Evolutionary conservation across 2,797 vertebrate genomes (phyloP).

Genomic region (Chrysocyon brachyurus): DNA sequence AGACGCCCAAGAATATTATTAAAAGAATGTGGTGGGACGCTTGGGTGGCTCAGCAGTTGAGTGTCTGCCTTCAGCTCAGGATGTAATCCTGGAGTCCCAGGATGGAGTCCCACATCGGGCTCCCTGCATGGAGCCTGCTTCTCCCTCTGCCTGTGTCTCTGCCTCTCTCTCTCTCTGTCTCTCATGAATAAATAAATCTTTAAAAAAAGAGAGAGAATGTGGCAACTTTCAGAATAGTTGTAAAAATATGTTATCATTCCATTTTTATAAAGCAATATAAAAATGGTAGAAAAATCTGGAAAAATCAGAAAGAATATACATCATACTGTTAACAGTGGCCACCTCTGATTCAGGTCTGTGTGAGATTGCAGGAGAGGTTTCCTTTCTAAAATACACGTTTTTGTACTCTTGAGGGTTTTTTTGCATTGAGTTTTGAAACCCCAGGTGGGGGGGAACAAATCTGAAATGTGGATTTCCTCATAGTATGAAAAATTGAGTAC

Average conservation of each 20-base stretch:
- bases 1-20: slow-evolving; percentile 8
- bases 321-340: neutral
- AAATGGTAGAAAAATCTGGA: neutral
- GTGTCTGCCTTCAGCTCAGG: too few species aligned
- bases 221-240: slow-evolving; percentile 27
- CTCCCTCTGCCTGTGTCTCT: too few species aligned
- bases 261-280: slow-evolving; percentile 45
- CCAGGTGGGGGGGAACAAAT: neutral
- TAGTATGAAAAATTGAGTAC: neutral
- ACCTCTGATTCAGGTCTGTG: slow-evolving; percentile 9
- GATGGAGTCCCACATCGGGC: too few species aligned
- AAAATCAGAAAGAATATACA: neutral
- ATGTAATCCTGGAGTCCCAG: too few species aligned
- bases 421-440: slow-evolving; percentile 42
- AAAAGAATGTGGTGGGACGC: neutral
- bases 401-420: slow-evolving; percentile 20
- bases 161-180: too few species aligned
- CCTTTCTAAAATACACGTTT: slow-evolving; percentile 54
- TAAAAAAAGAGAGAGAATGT: neutral
- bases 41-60: too few species aligned
- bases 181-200: too few species aligned
- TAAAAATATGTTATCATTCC: slow-evolving; percentile 12
- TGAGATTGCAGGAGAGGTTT: neutral
- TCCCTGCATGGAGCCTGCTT: too few species aligned
- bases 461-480: neutral